Base-by-base conservation (phyloP, 2,113 vertebrate genomes). In the Charina bottae region DNA sequence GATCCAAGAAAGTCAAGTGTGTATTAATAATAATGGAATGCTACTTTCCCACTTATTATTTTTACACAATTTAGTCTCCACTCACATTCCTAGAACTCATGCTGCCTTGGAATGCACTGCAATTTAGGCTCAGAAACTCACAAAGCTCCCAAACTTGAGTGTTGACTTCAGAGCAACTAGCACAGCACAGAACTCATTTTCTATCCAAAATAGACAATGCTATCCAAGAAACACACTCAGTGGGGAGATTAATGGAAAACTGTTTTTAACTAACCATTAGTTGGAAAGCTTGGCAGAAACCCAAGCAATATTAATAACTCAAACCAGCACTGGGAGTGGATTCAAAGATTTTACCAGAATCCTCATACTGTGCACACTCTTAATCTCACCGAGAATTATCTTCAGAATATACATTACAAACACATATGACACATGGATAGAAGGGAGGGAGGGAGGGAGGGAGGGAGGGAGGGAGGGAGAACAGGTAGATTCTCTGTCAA, bases 91-190 rank as follows among this genome's bases (percentile, higher is more conserved):
- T 54, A 91, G 10, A 87, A 26, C 13, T 11, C 62, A 68, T 58
- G 24, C 24, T 72, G 13, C 68, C 23, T 12, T 72, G 90, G 62
- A 64, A 91, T 28, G 62, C 59, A 68, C 28, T 15, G 9, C 49
- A 78, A 19, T 28, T 55, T 17, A 87, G 46, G 37, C 62, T 91
- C 6, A n/a, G 78, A 87, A 87, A 37, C 54, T 78, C 56, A 21
- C 21, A 37, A 72, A 13, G 53, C 56, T 6, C 68, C 24, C 59
- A 60, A 91, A 58, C 60, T 64, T 58, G 85, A 91, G 60, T 19
- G 37, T 24, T 72, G 90, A 54, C 90, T 87, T 72, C 24, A 53
- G 15, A 85, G 56, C 56, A 85, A 83, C 90, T 90, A 56, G 90
- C 78, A 62, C 19, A 26, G 83, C 42, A 85, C 37, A 64, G 46